A percentile compares a stretch with the other conserved stretches of the same genome.
Evolutionary conservation across 2,113 vertebrate genomes (phyloP).

Genomic region (Mesitornis unicolor): DNA sequence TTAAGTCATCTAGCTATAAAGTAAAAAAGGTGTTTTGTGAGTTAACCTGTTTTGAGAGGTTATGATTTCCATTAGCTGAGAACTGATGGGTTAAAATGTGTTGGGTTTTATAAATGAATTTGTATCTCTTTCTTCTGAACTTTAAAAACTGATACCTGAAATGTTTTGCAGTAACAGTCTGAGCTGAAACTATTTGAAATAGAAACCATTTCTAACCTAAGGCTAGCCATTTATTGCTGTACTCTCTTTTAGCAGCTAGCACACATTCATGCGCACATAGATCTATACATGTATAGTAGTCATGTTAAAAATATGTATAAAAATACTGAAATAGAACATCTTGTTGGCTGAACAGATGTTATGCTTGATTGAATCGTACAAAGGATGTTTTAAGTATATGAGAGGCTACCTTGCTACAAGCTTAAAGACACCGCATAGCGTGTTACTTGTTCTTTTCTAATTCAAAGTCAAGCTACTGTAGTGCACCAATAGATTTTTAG

Average conservation of each 20-base stretch:
- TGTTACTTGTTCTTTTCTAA: background rate
- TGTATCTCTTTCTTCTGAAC: background rate
- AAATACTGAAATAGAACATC: background rate
- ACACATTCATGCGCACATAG: fast-evolving
- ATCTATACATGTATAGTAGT: background rate
- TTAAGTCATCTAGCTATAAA: background rate
- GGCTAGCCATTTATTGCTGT: background rate
- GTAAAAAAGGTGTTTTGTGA: background rate
- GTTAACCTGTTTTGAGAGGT: background rate
- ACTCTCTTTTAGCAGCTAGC: background rate
- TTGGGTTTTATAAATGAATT: background rate
- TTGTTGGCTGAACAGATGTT: background rate
- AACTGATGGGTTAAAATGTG: background rate
- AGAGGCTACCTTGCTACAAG: background rate
- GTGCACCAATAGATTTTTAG: background rate
- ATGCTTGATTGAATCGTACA: background rate
- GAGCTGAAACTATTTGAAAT: background rate
- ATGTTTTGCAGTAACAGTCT: background rate
- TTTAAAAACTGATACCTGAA: background rate
- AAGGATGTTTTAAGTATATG: background rate
- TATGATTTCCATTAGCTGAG: background rate
- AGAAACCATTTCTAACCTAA: background rate
- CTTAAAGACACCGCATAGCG: background rate
- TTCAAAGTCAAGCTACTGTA: background rate
- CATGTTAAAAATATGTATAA: background rate